Conservation (phyloP, 2,888 invertebrate species). For the Mythimna impura region DNA sequence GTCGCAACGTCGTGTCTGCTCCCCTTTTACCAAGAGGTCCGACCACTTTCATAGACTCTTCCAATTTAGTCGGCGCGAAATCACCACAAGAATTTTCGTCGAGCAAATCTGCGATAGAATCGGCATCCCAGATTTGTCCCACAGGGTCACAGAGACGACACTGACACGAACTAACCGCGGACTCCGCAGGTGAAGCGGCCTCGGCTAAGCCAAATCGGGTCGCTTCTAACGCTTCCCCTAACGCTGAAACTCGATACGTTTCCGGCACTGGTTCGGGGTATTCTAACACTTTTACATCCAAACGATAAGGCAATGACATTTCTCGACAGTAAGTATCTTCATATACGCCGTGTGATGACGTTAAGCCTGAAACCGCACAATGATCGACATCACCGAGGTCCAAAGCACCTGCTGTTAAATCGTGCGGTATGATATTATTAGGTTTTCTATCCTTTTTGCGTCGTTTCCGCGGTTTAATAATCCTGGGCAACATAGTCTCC, state of each 20-base stretch:
- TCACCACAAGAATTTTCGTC: conserved; percentile 87
- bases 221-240: conserved; percentile 89
- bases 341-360: conserved; percentile 81
- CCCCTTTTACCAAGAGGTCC: conserved; percentile 83
- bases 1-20: conserved; percentile 86
- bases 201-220: conserved; percentile 85
- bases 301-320: conserved; percentile 87
- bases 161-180: conserved; percentile 91
- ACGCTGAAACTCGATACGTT: conserved; percentile 87
- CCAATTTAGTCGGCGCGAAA: conserved; percentile 87
- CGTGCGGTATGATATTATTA: conserved; percentile 87
- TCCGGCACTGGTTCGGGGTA: conserved; percentile 84
- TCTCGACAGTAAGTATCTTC: conserved; percentile 88
- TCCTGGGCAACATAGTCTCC: conserved; percentile 95
- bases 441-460: conserved; percentile 97
- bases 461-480: conserved; percentile 96
- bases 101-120: conserved; percentile 89
- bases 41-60: conserved; percentile 88
- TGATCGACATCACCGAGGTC: conserved; percentile 87
- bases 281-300: conserved; percentile 85
- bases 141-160: conserved; percentile 94
- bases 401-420: conserved; percentile 80
- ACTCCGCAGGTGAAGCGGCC: conserved; percentile 86
- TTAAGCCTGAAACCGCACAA: conserved; percentile 83
- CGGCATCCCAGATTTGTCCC: conserved; percentile 94